Evolutionary conservation across 1,140 invertebrate genomes (phyloP).

Genomic region (Drosophila varians): DNA sequence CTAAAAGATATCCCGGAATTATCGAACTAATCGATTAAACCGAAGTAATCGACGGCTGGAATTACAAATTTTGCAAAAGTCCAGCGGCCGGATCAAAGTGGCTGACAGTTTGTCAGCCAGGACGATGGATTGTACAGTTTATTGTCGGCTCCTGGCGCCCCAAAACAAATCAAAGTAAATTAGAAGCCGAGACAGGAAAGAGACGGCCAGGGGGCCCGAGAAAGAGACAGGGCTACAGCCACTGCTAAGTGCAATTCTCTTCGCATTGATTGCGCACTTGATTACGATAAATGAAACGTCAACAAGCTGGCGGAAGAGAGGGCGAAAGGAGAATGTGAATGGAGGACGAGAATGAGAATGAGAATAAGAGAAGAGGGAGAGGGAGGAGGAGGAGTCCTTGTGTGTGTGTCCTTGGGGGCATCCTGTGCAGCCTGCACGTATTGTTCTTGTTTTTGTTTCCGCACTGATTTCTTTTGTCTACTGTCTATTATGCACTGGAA

Average conservation of each 20-base stretch:
- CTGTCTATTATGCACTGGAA: slow-evolving; percentile 26
- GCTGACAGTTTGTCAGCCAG: slow-evolving; percentile 9
- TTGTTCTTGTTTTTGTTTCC: slow-evolving; percentile 47
- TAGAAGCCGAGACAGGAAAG: slow-evolving; percentile 45
- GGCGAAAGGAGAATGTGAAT: neutral
- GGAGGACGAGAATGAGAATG: neutral
- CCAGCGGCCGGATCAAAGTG: slow-evolving; percentile 20
- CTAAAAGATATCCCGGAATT: neutral
- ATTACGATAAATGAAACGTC: slow-evolving; percentile 82
- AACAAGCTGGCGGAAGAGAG: slow-evolving; percentile 54
- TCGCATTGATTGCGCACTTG: slow-evolving; percentile 80
- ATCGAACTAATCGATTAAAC: neutral
- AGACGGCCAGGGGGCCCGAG: neutral
- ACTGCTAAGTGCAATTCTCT: slow-evolving; percentile 73
- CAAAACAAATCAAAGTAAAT: slow-evolving; percentile 73
- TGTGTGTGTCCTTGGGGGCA: slow-evolving; percentile 48
- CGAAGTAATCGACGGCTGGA: neutral
- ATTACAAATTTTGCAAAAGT: neutral
- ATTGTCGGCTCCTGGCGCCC: neutral
- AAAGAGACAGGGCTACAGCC: neutral
- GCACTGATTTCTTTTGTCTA: slow-evolving; percentile 77
- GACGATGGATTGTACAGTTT: neutral
- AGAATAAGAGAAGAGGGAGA: neutral
- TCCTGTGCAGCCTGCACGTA: slow-evolving; percentile 50
- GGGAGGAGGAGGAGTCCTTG: neutral